Evolutionary conservation across 2,888 invertebrate species (phyloP), one percentile per base, ranked within the genome.

Genomic region (Gortyna flavago): DNA sequence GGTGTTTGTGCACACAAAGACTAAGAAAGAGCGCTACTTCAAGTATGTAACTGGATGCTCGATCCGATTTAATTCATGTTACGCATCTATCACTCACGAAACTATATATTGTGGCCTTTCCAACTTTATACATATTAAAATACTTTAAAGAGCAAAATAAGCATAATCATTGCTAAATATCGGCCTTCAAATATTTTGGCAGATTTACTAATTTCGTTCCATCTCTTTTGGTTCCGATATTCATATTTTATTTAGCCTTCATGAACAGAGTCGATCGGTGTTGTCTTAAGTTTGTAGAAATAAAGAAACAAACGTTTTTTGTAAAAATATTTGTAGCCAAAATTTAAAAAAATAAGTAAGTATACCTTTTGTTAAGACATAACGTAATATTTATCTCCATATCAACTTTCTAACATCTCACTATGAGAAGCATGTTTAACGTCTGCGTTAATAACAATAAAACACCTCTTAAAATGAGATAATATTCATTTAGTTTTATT

Each of bases 81-180:
- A 70, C 44, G 35, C 48, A 75, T 70, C 54, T 25, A 78, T 68
- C 75, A 85, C 32, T 66, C 74, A 77, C 64, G 29, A 67, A 66
- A 75, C 67, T 75, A 51, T 64, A 51, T 64, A 8, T 59, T 69
- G n/a, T 77, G 83, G 69, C 84, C 72, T 84, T 89, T 87, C 76
- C 51, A 79, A 80, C 72, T 75, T 77, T 75, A 87, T 88, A 73
- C 76, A 88, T 88, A 87, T 87, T 89, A 80, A 87, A 84, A 83
- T 70, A 77, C 77, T 41, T 81, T 85, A 89, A 90, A 90, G 86
- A 90, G 76, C 88, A 90, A 89, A 89, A 90, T 90, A 86, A 84
- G 78, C 87, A 89, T 88, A 89, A 71, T 44, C 61, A 85, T 87
- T 89, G 73, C 84, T 54, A 85, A 77, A 88, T 75, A 57, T 73